These are phyloP conservation scores for Drosophila robusta DNA, from an alignment of 2,888 invertebrate genomes.

Conservation along the genomic window DNA sequence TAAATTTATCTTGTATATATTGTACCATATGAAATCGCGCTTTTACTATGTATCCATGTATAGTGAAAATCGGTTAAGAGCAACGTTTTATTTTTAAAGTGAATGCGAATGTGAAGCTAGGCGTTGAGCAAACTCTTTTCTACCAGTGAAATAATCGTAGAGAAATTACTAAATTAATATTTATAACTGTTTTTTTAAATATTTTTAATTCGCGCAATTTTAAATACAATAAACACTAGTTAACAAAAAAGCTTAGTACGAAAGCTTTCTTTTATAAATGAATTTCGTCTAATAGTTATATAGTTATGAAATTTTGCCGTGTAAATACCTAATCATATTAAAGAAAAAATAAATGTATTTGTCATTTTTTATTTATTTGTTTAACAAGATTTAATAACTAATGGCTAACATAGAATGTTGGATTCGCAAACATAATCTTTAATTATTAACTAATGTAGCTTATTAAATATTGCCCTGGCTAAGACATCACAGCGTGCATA, in stretches of 20 bases:
- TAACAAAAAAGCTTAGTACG: not conserved
- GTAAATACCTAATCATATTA: not conserved
- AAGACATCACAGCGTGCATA: not conserved
- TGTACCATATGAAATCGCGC: not conserved
- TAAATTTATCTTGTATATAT: conserved; percentile 12
- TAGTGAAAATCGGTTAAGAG: not conserved
- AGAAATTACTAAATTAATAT: not conserved
- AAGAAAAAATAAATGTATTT: not conserved
- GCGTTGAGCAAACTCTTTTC: not conserved
- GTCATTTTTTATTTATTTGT: not conserved
- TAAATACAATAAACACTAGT: conserved; percentile 1
- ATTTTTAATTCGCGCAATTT: not conserved
- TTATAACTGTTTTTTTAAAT: not conserved
- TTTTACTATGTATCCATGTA: not conserved
- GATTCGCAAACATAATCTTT: not conserved
- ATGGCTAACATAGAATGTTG: not conserved
- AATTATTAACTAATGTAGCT: not conserved
- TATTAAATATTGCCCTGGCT: conserved; percentile 2
- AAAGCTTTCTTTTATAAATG: conserved; percentile 4
- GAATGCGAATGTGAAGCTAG: no score
- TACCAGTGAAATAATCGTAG: conserved; percentile 9
- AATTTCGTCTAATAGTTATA: conserved; percentile 1
- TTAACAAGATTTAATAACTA: not conserved
- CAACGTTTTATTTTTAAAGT: not conserved
- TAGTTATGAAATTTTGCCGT: not conserved